phyloP scores from a whole-genome alignment of 2,113 vertebrate species.

The Tachycineta bicolor region DNA sequence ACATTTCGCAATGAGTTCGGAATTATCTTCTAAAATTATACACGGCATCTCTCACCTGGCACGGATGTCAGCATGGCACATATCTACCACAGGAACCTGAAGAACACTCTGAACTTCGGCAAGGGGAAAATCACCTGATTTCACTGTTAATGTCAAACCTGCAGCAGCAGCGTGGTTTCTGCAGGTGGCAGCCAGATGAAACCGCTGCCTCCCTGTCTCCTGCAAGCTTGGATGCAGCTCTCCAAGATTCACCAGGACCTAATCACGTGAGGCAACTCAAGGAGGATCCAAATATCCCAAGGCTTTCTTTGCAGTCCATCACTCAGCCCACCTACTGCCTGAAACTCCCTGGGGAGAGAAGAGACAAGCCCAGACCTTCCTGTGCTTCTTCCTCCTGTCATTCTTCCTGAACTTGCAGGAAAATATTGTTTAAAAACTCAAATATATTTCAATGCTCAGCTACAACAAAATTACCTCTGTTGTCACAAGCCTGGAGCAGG shows the following conservation, averaged over 20 bases:
- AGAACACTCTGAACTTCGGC: not conserved
- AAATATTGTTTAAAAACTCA: not conserved
- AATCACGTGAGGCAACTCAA: not conserved
- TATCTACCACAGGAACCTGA: not conserved
- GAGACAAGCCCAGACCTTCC: not conserved
- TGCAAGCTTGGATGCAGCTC: not conserved
- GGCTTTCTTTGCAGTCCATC: not conserved
- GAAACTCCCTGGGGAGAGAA: not conserved
- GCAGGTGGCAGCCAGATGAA: not conserved
- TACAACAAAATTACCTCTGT: not conserved
- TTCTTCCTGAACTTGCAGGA: not conserved
- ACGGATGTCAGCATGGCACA: not conserved
- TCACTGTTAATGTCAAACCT: not conserved
- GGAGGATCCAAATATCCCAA: not conserved
- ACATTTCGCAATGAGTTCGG: not conserved
- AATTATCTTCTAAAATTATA: slow-evolving; percentile 54
- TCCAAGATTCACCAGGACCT: not conserved
- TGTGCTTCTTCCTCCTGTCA: not conserved
- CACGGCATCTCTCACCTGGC: slow-evolving; percentile 5
- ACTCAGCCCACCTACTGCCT: not conserved
- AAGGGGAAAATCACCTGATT: not conserved
- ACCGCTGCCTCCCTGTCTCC: not conserved
- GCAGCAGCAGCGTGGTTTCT: not conserved
- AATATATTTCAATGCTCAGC: not conserved
- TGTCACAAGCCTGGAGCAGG: not conserved